phyloP scores from a whole-genome alignment of 2,888 invertebrate species.

The Pterostichus madidus region DNA sequence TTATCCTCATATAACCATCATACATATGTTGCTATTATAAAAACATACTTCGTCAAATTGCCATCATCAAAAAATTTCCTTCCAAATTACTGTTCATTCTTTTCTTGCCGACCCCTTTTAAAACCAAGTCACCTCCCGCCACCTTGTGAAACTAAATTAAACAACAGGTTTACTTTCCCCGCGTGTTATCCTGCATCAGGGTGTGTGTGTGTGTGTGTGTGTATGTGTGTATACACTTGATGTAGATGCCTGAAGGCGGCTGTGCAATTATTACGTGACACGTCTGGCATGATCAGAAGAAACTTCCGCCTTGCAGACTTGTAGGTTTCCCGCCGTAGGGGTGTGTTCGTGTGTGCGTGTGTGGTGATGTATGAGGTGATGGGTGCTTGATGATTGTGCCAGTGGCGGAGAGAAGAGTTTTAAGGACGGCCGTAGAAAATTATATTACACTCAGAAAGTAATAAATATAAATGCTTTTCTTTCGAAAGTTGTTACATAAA shows the following conservation, averaged over 20 bases:
- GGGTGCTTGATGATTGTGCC: no score
- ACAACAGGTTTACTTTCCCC: constrained; percentile 28
- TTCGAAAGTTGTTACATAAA: no score
- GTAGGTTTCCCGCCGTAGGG: neutral
- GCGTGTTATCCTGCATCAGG: neutral
- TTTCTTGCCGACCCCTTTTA: constrained; percentile 11
- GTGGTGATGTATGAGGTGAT: no score
- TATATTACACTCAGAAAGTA: no score
- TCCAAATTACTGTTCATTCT: neutral
- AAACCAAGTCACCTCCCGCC: neutral
- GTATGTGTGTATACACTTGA: neutral
- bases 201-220: neutral
- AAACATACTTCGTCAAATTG: neutral
- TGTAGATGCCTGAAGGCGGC: neutral
- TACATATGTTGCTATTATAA: no score
- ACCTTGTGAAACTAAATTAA: neutral
- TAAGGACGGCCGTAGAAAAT: no score
- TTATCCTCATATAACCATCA: neutral
- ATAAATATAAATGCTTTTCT: no score
- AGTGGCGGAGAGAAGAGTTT: no score
- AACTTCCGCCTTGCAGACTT: constrained; percentile 2
- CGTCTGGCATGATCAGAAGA: neutral
- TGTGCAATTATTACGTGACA: constrained; percentile 18
- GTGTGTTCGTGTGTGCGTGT: no score
- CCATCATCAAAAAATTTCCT: constrained; percentile 1